Evolutionary conservation across 1,140 invertebrate species (phyloP), one percentile per base, ranked within the genome.

Genomic region (Bombus waltoni): DNA sequence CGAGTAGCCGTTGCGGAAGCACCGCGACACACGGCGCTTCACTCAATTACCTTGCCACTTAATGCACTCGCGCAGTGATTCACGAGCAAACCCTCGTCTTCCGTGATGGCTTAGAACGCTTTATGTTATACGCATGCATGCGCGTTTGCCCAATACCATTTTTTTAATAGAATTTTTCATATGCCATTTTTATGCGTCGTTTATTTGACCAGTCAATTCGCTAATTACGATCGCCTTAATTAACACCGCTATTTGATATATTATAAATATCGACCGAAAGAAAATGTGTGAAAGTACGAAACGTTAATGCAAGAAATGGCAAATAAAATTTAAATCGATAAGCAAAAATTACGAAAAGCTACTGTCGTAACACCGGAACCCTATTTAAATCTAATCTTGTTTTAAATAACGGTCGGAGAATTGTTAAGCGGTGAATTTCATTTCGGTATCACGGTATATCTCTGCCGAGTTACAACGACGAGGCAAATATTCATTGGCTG

Each of bases 401-500:
- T 53, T 22, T n/a, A 32, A 32, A n/a, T 65, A 66, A 66, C n/a
- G n/a, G 15, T 18, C 15, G 35, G 18, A 18, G 3, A 9, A 68
- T 22, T 4, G 32, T 35, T 22, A 22, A 35, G 47, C 47, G 47
- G 1, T 57, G 40, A 68, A 76, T 53, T 22, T 76, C 74, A 42
- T 65, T 77, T 62, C 8, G 4, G 13, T 40, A 70, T 66, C 35
- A 35, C n/a, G 25, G 25, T 65, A 57, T 57, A 77, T 70, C 59
- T 83, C 82, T 79, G 66, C 72, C 72, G 72, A 77, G 74, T 70
- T 75, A 71, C 73, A 88, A 76, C 62, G 79, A 59, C 65, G 32
- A 42, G 66, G 81, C 72, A 71, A 87, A 83, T 87, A 88, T 88
- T 87, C 87, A 89, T 81, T 80, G 77, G 75, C 44, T 85, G 72